Conservation (phyloP, 1,140 invertebrate genomes). For the Papilio dardanus region DNA sequence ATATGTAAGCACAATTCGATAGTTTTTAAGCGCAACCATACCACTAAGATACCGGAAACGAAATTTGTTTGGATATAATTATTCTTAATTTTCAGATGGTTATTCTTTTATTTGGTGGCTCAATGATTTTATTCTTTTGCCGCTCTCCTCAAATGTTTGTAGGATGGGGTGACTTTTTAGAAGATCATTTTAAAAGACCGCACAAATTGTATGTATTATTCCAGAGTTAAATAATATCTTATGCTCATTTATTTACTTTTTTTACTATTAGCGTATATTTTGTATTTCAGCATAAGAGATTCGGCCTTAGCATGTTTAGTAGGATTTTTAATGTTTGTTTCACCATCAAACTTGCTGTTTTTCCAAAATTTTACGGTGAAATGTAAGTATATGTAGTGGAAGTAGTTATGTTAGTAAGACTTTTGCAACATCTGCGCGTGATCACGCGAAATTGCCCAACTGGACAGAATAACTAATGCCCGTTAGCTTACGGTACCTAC, state of each 20-base stretch:
- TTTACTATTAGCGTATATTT: background rate
- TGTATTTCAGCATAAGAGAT: constrained; percentile 86
- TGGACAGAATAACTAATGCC: no score
- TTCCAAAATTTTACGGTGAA: constrained; percentile 83
- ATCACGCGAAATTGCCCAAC: no score
- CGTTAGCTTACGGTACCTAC: no score
- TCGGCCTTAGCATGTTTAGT: constrained; percentile 90
- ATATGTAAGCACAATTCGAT: constrained; percentile 54
- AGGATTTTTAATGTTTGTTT: constrained; percentile 88
- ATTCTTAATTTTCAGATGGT: constrained; percentile 60
- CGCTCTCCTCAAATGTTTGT: constrained; percentile 67
- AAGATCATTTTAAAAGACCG: constrained; percentile 44
- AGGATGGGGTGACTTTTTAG: constrained; percentile 66
- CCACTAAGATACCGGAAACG: no score
- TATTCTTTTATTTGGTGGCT: constrained; percentile 59
- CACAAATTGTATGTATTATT: constrained; percentile 53
- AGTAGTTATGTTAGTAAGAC: no score
- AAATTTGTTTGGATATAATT: background rate
- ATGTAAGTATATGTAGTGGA: constrained; percentile 55
- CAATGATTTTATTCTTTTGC: constrained; percentile 64
- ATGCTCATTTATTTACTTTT: background rate
- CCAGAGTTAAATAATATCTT: background rate
- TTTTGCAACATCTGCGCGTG: no score
- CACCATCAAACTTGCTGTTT: constrained; percentile 89
- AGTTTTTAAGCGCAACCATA: no score